These are phyloP conservation scores for Acronicta alni DNA, from an alignment of 2,888 invertebrate species.

Conservation along the genomic window DNA sequence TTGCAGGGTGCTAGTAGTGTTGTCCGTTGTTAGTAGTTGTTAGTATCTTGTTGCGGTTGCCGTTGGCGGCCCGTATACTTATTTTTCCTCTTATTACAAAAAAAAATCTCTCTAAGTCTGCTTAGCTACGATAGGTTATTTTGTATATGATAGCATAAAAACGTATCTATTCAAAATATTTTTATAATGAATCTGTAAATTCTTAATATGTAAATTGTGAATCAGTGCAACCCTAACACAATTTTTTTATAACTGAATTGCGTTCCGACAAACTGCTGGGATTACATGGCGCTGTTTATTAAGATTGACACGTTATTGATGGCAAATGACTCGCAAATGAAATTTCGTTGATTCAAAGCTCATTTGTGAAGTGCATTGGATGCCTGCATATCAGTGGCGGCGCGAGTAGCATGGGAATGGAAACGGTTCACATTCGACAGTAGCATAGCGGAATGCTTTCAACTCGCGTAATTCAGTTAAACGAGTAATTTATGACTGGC, in stretches of 20 bases:
- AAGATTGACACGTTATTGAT: conserved; percentile 50
- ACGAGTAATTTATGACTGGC: conserved; percentile 87
- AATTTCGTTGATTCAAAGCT: conserved; percentile 79
- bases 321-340: conserved; percentile 68
- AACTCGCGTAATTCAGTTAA: conserved; percentile 88
- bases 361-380: conserved; percentile 78
- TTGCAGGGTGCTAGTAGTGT: too few relatives aligned
- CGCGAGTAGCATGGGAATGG: conserved; percentile 70
- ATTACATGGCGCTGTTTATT: conserved; percentile 25
- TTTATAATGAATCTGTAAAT: too few relatives aligned
- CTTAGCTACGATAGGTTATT: too few relatives aligned
- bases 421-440: conserved; percentile 77
- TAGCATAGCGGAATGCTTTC: conserved; percentile 83
- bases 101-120: too few relatives aligned
- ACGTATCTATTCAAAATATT: too few relatives aligned
- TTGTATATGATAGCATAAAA: too few relatives aligned
- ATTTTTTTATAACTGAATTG: conserved; percentile 22
- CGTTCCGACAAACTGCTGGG: conserved; percentile 22
- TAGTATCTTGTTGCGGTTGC: too few relatives aligned
- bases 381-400: conserved; percentile 75
- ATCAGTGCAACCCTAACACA: background rate
- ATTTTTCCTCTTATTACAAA: too few relatives aligned
- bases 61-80: too few relatives aligned
- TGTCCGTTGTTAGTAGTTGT: too few relatives aligned
- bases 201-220: too few relatives aligned